These are phyloP conservation scores for Euproctis similis DNA, from an alignment of 2,888 invertebrate species.

Conservation along the genomic window DNA sequence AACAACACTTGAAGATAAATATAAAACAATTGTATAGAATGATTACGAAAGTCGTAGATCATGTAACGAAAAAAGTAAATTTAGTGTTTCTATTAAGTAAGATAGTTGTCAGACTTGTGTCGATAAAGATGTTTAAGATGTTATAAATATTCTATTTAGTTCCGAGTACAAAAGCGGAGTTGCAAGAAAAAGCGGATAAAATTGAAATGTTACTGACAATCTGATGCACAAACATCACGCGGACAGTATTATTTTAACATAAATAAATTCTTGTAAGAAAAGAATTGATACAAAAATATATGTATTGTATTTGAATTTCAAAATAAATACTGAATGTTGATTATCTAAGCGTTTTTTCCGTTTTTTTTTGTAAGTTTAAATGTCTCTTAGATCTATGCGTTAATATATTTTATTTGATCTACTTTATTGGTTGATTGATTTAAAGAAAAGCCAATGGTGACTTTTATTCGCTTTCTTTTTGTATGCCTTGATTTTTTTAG, in stretches of 20 bases:
- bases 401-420: constrained; percentile 1
- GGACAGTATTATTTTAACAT: constrained; percentile 71
- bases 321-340: constrained; percentile 56
- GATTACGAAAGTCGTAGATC: constrained; percentile 24
- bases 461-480: no score
- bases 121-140: constrained; percentile 70
- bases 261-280: constrained; percentile 72
- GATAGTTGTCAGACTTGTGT: constrained; percentile 59
- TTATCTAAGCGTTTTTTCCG: constrained; percentile 55
- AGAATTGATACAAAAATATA: constrained; percentile 68
- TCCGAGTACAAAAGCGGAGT: constrained; percentile 49
- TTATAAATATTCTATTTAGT: constrained; percentile 67
- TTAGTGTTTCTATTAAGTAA: constrained; percentile 47
- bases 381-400: constrained; percentile 22
- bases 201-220: constrained; percentile 74
- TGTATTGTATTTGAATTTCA: constrained; percentile 66
- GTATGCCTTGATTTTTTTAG: no score
- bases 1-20: constrained; percentile 9
- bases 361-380: constrained; percentile 52
- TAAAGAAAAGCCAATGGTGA: no score
- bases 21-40: constrained; percentile 8
- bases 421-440: not conserved
- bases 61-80: constrained; percentile 28
- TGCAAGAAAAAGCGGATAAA: constrained; percentile 60
- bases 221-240: constrained; percentile 69